Base-by-base conservation (phyloP, 2,113 vertebrate genomes). In the Motacilla tschutschensis region DNA sequence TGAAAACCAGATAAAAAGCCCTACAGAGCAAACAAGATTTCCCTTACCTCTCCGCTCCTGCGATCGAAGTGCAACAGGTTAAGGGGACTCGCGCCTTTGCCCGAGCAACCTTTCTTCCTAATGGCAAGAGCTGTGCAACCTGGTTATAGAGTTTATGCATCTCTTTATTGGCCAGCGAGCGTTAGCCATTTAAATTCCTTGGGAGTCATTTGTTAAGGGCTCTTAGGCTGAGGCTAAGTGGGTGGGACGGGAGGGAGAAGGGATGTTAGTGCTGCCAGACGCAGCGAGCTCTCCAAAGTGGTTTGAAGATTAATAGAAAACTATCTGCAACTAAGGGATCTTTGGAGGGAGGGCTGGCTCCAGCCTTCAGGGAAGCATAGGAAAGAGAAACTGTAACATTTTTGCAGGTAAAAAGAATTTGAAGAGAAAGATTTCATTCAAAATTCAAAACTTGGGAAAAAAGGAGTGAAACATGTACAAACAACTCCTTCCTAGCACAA, bases 171-270 rank as follows among this genome's bases (percentile, higher is more conserved):
- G 97, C 86, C 94, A 95, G 82, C 72, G 71, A 95, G 93, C 63
- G 58, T 94, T 93, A 91, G 92, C 93, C 95, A 96, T 96, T 97
- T 96, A 95, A 96, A 96, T 96, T 96, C 97, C 96, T 96, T 91
- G 95, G 94, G 92, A 97, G 93, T 95, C 96, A 97, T 97, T 98
- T 96, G 96, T 96, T 97, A 93, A 96, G 95, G 94, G 94, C 94
- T 96, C 94, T 95, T 90, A 92, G 90, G 95, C 87, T 94, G 86
- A 93, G 90, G 78, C 88, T 83, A 87, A 92, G 93, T 95, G 96
- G 96, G 95, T 95, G 97, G 94, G 84, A 93, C 93, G 22, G 74
- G 85, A 89, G 83, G 47, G 75, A 93, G 81, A 94, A 83, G 93
- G 85, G 94, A 91, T 85, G 92, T 89, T 91, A 80, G 73, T 36